Base-by-base conservation (phyloP, 2,113 vertebrate genomes). In the Carlito syrichta region DNA sequence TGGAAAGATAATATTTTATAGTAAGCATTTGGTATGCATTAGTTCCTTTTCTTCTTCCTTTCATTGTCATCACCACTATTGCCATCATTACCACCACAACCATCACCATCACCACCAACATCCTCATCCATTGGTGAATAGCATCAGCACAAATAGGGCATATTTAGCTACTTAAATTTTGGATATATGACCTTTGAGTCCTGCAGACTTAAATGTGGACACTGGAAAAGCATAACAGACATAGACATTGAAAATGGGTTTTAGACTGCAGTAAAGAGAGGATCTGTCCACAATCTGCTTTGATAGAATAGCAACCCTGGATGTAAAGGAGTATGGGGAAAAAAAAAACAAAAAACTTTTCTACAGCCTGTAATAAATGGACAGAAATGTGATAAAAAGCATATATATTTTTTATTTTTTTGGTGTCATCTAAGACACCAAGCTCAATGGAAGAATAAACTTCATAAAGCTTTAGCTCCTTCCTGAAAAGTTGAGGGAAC, bases 81-180 rank as follows among this genome's bases (percentile, higher is more conserved):
- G 27, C 4, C 20, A 40, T 0, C 2, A 73, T 0, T 8, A 58
- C 0, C 13, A 66, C 13, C 8, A 27, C 0, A 22, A 56, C 2
- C 17, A 20, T 3, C 8, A 71, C 1, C 7, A 60, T 0, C 8
- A n/a, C 3, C 14, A 58, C 1, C 63, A 58, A 12, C 27, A 56
- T 2, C 6, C 27, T 4, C n/a, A 35, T 1, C 4, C 13, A 16
- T 76, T 74, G 25, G 56, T 54, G 30, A 94, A 68, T 14, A 86
- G 27, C 43, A 62, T 4, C 20, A 89, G 38, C 16, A 58, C 22
- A 78, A 68, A 79, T 1, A 74, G 16, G 27, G 58, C 2, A 8
- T 54, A 20, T 25, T 56, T n/a, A 52, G 17, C 22, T 86, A 25
- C 60, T 77, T 88, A 25, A 16, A 40, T 35, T 77, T 87, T 92